Conservation (phyloP, 2,113 vertebrate species). For the Numida meleagris region DNA sequence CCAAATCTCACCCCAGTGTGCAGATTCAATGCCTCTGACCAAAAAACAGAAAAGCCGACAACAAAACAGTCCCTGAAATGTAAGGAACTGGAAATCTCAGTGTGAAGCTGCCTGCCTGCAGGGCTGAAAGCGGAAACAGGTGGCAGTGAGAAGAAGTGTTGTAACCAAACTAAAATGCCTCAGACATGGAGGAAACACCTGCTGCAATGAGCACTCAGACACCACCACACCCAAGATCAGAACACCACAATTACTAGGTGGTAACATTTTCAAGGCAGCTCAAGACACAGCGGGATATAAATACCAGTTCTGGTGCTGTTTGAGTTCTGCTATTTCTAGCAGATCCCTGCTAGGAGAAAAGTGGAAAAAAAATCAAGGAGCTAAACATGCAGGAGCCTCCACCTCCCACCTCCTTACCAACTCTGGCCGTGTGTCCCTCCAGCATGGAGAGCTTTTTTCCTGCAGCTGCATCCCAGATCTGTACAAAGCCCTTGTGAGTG, state of each 20-base stretch:
- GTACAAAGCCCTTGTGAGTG: conserved; percentile 97
- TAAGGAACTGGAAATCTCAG: conserved; percentile 36
- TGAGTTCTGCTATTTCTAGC: background rate
- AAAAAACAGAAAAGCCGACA: background rate
- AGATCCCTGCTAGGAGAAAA: background rate
- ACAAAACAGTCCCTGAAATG: background rate
- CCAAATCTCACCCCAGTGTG: background rate
- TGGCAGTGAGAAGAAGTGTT: background rate
- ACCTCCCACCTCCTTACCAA: conserved; percentile 82
- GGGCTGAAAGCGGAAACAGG: background rate
- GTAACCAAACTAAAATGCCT: conserved; percentile 24
- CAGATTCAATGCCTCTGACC: background rate
- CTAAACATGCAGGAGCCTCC: fast-evolving
- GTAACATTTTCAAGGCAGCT: background rate
- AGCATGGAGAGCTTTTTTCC: conserved; percentile 95
- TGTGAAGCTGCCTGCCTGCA: background rate
- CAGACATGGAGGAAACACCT: conserved; percentile 5
- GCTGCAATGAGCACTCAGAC: background rate
- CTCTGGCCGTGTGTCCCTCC: conserved; percentile 96
- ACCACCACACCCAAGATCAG: background rate
- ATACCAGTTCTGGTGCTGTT: background rate
- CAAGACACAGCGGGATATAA: background rate
- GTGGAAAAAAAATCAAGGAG: background rate
- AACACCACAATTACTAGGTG: background rate
- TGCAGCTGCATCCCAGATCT: conserved; percentile 98